Conservation (phyloP, 2,797 vertebrate species). For the Heliangelus exortis region DNA sequence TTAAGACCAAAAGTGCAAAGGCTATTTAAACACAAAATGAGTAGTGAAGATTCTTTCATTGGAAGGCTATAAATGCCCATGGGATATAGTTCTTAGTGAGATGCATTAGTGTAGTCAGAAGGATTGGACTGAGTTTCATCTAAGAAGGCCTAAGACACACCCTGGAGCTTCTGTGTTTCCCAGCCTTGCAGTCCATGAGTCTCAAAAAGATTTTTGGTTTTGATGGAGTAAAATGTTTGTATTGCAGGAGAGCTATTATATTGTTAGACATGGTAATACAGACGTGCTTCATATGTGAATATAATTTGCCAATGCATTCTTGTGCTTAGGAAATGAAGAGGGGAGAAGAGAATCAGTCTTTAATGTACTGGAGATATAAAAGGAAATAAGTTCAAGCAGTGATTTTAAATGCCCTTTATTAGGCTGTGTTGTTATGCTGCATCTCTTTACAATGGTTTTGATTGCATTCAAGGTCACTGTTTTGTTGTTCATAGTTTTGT, state of each 20-base stretch:
- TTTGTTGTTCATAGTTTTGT: background rate
- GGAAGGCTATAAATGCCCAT: background rate
- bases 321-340: background rate
- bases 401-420: background rate
- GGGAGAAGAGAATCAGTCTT: background rate
- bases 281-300: accelerated
- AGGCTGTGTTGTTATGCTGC: background rate
- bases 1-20: background rate
- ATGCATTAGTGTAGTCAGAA: background rate
- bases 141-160: background rate
- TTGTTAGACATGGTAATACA: background rate
- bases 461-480: background rate
- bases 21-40: background rate
- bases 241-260: background rate
- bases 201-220: background rate
- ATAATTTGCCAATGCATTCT: background rate
- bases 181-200: background rate
- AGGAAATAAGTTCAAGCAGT: background rate
- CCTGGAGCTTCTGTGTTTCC: background rate
- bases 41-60: background rate
- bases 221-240: background rate
- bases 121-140: background rate
- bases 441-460: background rate
- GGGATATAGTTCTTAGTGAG: background rate
- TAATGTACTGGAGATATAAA: background rate